Evolutionary conservation across 2,797 vertebrate species (phyloP).

Genomic region (Myotis vivesi): DNA sequence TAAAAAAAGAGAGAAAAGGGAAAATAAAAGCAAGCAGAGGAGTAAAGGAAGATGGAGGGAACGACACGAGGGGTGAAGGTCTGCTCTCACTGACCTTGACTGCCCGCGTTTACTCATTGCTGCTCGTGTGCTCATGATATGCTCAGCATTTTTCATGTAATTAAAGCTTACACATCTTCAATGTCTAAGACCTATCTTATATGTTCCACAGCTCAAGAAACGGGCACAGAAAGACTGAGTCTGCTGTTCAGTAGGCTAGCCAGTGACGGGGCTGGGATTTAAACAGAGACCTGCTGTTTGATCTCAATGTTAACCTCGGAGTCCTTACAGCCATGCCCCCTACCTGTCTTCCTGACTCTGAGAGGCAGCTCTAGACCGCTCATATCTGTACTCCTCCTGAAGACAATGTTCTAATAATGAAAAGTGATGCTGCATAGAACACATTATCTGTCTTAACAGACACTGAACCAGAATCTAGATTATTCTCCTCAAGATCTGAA

Average conservation of each 20-base stretch:
- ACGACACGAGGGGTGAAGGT: no score
- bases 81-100: not conserved
- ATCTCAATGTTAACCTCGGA: not conserved
- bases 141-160: not conserved
- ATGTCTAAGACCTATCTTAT: not conserved
- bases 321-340: not conserved
- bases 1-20: not conserved
- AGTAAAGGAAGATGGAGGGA: not conserved
- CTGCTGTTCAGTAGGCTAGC: not conserved
- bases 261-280: not conserved
- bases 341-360: not conserved
- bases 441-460: not conserved
- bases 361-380: not conserved
- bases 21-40: not conserved
- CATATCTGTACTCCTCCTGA: not conserved
- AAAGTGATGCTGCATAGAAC: not conserved
- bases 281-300: not conserved
- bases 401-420: not conserved
- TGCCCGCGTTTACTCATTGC: not conserved
- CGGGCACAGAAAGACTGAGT: not conserved
- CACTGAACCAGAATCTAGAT: not conserved
- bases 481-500: not conserved
- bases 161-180: not conserved
- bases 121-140: not conserved
- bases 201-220: not conserved